Evolutionary conservation across 2,888 invertebrate species (phyloP).

Genomic region (Apodemia duryi): DNA sequence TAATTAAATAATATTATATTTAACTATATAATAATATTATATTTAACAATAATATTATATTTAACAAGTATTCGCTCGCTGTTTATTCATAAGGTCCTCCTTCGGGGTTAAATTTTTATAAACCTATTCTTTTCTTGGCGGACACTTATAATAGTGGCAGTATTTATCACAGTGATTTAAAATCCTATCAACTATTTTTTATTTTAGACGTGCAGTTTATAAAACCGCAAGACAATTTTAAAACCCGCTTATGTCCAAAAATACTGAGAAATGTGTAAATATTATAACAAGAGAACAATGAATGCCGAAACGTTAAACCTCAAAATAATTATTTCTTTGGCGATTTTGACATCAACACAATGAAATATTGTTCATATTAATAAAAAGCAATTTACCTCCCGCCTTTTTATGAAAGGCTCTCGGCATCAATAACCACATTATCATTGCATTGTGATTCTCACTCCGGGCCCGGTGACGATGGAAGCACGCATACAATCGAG

Average conservation of each 20-base stretch:
- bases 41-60: too few relatives aligned
- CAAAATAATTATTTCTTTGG: slow-evolving; percentile 2
- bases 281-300: neutral
- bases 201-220: too few relatives aligned
- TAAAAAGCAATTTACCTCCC: slow-evolving; percentile 10
- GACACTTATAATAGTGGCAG: too few relatives aligned
- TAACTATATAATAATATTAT: too few relatives aligned
- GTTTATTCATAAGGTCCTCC: too few relatives aligned
- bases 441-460: slow-evolving; percentile 28
- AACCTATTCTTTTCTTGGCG: too few relatives aligned
- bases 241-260: neutral
- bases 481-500: slow-evolving; percentile 30
- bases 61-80: too few relatives aligned
- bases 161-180: too few relatives aligned
- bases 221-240: too few relatives aligned
- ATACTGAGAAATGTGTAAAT: neutral
- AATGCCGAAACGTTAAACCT: neutral
- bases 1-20: too few relatives aligned
- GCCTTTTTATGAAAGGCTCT: slow-evolving; percentile 27
- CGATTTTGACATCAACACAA: slow-evolving; percentile 1
- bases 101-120: too few relatives aligned
- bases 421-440: slow-evolving; percentile 30
- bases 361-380: slow-evolving; percentile 12
- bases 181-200: too few relatives aligned
- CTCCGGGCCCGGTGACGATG: slow-evolving; percentile 23